Conservation (phyloP, 2,797 vertebrate genomes). For the Cynopterus sphinx region DNA sequence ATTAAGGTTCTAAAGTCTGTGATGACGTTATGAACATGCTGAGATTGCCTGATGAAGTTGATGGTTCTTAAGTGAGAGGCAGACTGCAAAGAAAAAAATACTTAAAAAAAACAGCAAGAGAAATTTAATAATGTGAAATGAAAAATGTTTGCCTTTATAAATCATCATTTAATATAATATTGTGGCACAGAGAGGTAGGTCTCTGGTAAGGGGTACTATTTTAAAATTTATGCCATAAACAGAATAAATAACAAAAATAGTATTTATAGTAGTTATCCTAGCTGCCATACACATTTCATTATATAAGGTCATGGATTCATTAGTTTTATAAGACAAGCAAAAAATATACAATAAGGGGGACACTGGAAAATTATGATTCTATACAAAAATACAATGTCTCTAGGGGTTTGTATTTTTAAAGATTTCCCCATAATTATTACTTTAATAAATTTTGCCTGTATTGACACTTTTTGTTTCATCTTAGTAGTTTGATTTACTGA, state of each 20-base stretch:
- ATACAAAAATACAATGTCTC: constrained; percentile 20
- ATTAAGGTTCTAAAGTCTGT: neutral
- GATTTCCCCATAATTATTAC: constrained; percentile 7
- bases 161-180: constrained; percentile 48
- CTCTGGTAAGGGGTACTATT: constrained; percentile 9
- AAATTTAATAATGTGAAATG: constrained; percentile 53
- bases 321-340: constrained; percentile 54
- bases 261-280: constrained; percentile 34
- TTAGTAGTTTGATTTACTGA: constrained; percentile 41
- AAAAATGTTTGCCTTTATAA: constrained; percentile 59
- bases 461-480: constrained; percentile 27
- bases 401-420: constrained; percentile 38
- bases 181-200: constrained; percentile 27
- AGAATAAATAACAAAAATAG: constrained; percentile 49
- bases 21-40: neutral
- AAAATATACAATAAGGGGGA: constrained; percentile 57
- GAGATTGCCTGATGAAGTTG: neutral
- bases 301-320: constrained; percentile 38
- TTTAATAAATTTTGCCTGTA: constrained; percentile 51
- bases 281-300: constrained; percentile 15
- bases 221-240: constrained; percentile 52
- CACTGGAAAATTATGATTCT: constrained; percentile 46
- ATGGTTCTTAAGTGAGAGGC: neutral
- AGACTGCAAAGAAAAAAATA: constrained; percentile 11
- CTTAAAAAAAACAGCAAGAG: constrained; percentile 25